Base-by-base conservation (phyloP, 2,888 invertebrate genomes). In the Tuta absoluta region DNA sequence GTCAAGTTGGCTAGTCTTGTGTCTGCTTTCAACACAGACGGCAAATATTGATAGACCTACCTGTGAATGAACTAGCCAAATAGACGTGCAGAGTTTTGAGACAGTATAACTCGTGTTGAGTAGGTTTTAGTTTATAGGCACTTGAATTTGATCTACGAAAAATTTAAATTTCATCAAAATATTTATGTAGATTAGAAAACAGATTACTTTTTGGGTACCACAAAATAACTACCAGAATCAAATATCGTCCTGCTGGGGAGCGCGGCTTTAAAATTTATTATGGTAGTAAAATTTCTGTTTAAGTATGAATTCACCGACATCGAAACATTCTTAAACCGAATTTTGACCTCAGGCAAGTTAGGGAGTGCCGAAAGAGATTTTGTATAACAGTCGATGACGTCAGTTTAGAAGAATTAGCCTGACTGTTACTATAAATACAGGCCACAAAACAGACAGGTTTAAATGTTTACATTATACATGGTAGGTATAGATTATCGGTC, bases 11-110 rank as follows among this genome's bases (percentile, higher is more conserved):
- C 45, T 45, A 14, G 60, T 45, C 11, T 24, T 12, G 28, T 24
- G 57, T 58, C 41, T 51, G 65, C 49, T 63, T 51, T 62, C 65
- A 67, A 65, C 69, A 71, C 72, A 70, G 69, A 71, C 66, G 70
- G 69, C 49, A 68, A 78, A 77, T 77, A 79, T 78, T 79, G 77
- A 79, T 79, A 74, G 75, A 75, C 70, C 70, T 65, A 67, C 70
- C 71, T 69, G 75, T 77, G 75, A 79, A 78, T 75, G 77, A 76
- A 75, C 77, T 77, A 66, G 65, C 70, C 66, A 76, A 78, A 78
- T 75, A 75, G 69, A 70, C 66, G 64, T 37, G 62, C 67, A 67
- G 67, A 70, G 67, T 70, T 72, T 69, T 60, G 68, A 66, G 60
- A 60, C 65, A 62, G 70, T 69, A 73, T 72, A 71, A 70, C 74